Evolutionary conservation across 2,797 vertebrate species (phyloP), one percentile per base, ranked within the genome.

Genomic region (Cygnus olor): DNA sequence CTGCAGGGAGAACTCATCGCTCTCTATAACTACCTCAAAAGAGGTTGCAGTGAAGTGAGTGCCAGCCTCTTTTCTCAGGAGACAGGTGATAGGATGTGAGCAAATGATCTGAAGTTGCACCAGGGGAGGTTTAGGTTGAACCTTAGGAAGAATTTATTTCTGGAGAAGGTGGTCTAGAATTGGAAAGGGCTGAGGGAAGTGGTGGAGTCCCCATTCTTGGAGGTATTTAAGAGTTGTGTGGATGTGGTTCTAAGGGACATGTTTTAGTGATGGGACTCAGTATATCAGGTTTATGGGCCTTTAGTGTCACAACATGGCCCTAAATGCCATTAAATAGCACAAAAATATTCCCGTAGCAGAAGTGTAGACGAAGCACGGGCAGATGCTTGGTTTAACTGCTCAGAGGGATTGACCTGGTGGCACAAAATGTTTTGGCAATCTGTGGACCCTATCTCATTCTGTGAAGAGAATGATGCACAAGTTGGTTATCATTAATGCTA

Each of bases 391-490:
- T 6, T 63, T 32, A 11, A 12, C 5, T 68, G 38, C 14, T 45
- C 11, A 6, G 27, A 54, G 21, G 15, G 8, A 42, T 11, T 24
- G 27, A 7, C 5, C 6, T 2, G 18, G 27, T 28, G 27, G 21
- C 47, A 53, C 19, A 30, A 53, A 63, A 16, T 15, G 9, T 30
- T 76, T 34, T 27, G 38, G 25, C 47, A 61, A 14, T 14, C 32
- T 76, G 20, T 1, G 4, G 32, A 51, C 24, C 28, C 20, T 8
- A 9, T 60, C 70, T 28, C 56, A 44, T 22, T 44, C 20, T 17
- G 15, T 1, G 1, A 70, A 32, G 14, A 6, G 13, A 80, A 54
- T 8, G 4, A 4, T 30, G 18, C 42, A 24, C 0, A 0, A 65
- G 7, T 40, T 47, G 18, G 6, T 28, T 76, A 28, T 58, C 38